phyloP scores from a whole-genome alignment of 1,140 invertebrate species.

The Platorchestia sp. region DNA sequence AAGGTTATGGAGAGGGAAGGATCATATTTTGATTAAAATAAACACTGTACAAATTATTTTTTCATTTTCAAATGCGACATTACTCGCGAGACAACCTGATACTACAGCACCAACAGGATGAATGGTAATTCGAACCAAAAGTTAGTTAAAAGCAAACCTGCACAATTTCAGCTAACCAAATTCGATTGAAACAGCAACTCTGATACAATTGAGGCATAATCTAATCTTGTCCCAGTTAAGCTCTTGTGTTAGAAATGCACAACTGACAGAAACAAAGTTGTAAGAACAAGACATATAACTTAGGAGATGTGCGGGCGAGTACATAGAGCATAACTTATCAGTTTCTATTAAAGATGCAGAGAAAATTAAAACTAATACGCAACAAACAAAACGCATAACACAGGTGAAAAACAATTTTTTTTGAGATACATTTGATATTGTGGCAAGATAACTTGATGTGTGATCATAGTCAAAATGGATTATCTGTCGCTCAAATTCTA shows the following conservation, averaged over 20 bases:
- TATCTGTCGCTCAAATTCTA: no score
- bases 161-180: not conserved
- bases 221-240: not conserved
- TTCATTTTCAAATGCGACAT: no score
- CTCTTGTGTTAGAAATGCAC: not conserved
- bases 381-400: not conserved
- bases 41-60: no score
- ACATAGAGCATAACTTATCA: not conserved
- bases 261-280: not conserved
- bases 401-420: not conserved
- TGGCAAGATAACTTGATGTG: not conserved
- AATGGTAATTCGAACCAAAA: not conserved
- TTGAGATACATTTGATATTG: not conserved
- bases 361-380: not conserved
- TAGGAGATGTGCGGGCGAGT: not conserved
- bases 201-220: not conserved
- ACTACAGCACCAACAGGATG: no score
- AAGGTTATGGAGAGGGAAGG: no score
- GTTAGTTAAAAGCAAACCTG: not conserved
- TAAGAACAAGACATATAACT: not conserved
- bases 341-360: not conserved
- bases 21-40: no score
- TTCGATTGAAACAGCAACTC: not conserved
- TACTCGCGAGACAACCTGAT: no score
- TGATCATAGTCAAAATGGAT: no score